Evolutionary conservation across 30 jellyfish, hydroid and myxozoan species (phyloP).

Genomic region (Clytia hemisphaerica): DNA sequence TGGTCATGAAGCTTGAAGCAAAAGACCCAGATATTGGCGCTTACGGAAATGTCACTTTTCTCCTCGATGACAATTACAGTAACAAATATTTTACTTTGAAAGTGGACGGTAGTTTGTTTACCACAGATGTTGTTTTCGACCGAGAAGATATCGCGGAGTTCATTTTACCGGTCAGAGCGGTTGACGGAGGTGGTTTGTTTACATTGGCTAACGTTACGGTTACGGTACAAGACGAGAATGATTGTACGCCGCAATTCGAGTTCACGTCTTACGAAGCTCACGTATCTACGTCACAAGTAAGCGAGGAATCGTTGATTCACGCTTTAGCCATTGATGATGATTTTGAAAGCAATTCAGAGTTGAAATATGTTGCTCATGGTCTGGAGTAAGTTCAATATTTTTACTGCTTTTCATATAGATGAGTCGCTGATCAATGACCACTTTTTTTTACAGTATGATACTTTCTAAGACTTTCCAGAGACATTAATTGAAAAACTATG

Average conservation of each 20-base stretch:
- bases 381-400: constrained; percentile 66
- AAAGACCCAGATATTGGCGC: constrained; percentile 20
- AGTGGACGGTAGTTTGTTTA: constrained; percentile 18
- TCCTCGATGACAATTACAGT: constrained; percentile 2
- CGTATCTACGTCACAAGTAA: constrained; percentile 43
- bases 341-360: constrained; percentile 82
- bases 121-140: constrained; percentile 47
- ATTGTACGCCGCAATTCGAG: constrained; percentile 83
- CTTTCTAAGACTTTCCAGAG: too few species aligned
- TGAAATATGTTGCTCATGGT: constrained; percentile 56
- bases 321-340: constrained; percentile 78
- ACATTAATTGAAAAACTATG: too few species aligned
- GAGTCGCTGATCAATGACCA: too few species aligned
- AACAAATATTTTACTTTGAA: constrained; percentile 10
- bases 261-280: constrained; percentile 60
- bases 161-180: constrained; percentile 60
- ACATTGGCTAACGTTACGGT: constrained; percentile 38
- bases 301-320: constrained; percentile 50
- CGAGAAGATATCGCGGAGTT: constrained; percentile 55
- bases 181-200: constrained; percentile 87
- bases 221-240: constrained; percentile 72
- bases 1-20: constrained; percentile 3
- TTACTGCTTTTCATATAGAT: too few species aligned
- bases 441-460: too few species aligned
- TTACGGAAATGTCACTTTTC: constrained; percentile 30